Conservation (phyloP, 2,797 vertebrate species). For the Eidolon dupreanum region DNA sequence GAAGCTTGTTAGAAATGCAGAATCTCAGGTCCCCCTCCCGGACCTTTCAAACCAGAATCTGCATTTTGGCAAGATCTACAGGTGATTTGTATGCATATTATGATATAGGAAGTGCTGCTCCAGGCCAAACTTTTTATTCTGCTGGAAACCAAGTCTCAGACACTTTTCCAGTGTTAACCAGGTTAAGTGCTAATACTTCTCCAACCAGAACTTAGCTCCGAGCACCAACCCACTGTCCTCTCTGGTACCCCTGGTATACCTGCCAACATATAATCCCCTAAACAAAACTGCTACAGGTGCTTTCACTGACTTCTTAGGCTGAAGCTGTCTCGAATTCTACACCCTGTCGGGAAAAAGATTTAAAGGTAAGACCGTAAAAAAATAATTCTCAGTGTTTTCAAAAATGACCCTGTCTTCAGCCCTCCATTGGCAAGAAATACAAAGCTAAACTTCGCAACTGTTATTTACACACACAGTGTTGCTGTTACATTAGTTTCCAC, state of each 20-base stretch:
- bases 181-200: not conserved
- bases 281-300: fast-evolving
- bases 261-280: fast-evolving
- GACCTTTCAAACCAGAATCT: not conserved
- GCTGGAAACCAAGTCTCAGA: not conserved
- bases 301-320: not conserved
- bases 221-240: too few relatives aligned
- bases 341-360: not conserved
- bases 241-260: not conserved
- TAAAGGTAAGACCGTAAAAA: not conserved
- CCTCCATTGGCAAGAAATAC: not conserved
- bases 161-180: not conserved
- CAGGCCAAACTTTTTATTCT: not conserved
- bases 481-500: not conserved
- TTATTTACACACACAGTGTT: not conserved
- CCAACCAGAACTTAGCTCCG: not conserved
- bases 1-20: not conserved
- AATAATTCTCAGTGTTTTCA: not conserved
- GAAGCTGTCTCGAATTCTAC: not conserved
- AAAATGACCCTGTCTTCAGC: not conserved
- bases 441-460: not conserved
- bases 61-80: not conserved
- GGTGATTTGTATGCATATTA: not conserved
- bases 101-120: not conserved
- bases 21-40: not conserved